phyloP scores from a whole-genome alignment of 37 sponge, comb jelly and placozoan species.

The Amphimedon queenslandica region DNA sequence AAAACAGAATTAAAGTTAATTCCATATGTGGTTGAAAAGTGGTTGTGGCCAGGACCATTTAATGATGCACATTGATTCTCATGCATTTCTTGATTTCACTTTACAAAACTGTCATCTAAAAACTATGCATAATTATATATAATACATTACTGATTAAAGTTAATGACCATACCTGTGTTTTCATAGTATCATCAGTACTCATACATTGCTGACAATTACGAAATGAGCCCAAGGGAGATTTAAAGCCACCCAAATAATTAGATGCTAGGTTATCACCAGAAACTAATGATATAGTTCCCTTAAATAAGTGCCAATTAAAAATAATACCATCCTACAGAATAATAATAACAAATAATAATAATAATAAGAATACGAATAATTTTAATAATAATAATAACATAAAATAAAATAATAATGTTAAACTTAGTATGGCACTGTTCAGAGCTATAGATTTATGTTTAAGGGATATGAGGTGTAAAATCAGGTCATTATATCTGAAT shows the following conservation, averaged over 20 bases:
- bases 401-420: too few species aligned
- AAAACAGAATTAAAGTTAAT: slow-evolving; percentile 31
- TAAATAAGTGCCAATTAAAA: slow-evolving; percentile 5
- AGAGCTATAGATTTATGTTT: too few species aligned
- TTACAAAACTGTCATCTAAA: slow-evolving; percentile 15
- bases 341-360: not conserved
- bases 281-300: slow-evolving; percentile 37
- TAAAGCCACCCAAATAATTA: slow-evolving; percentile 42
- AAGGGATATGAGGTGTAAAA: too few species aligned
- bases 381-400: too few species aligned
- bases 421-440: too few species aligned
- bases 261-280: slow-evolving; percentile 56
- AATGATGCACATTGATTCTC: slow-evolving; percentile 38
- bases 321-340: slow-evolving; percentile 23
- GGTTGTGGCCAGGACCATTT: slow-evolving; percentile 51
- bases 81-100: slow-evolving; percentile 23
- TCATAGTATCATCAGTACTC: slow-evolving; percentile 41
- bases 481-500: too few species aligned
- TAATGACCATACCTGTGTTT: slow-evolving; percentile 27
- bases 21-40: slow-evolving; percentile 67
- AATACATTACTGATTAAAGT: not conserved
- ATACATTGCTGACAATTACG: slow-evolving; percentile 47
- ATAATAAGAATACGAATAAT: too few species aligned
- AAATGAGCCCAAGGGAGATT: slow-evolving; percentile 26
- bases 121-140: slow-evolving; percentile 18